A percentile compares a stretch with the other conserved stretches of the same genome.
These are phyloP conservation scores for Holocentrus rufus DNA, from an alignment of 2,797 vertebrate species.

Conservation along the genomic window DNA sequence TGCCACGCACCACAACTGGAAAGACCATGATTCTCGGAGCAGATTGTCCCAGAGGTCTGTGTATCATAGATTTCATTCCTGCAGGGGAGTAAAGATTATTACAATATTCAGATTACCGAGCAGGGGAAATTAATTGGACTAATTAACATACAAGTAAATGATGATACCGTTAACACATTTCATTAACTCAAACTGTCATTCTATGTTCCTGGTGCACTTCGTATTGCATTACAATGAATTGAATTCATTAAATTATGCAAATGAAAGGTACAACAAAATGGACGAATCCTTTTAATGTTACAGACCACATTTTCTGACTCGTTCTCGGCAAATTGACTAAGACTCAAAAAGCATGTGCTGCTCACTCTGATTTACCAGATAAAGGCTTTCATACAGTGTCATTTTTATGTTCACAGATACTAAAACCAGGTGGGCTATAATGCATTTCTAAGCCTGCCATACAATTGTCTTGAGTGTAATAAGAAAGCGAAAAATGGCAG, in stretches of 20 bases:
- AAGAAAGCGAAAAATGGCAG: slow-evolving; percentile 43
- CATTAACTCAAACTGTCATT: slow-evolving; percentile 91
- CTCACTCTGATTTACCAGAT: slow-evolving; percentile 71
- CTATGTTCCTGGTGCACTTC: slow-evolving; percentile 83
- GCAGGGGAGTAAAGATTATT: slow-evolving; percentile 85
- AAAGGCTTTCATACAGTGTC: slow-evolving; percentile 67
- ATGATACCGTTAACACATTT: slow-evolving; percentile 91
- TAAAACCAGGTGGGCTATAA: slow-evolving; percentile 53
- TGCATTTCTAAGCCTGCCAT: slow-evolving; percentile 29
- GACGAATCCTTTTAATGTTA: slow-evolving; percentile 71
- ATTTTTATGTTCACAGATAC: slow-evolving; percentile 65
- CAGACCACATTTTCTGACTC: slow-evolving; percentile 60
- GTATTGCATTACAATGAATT: slow-evolving; percentile 88
- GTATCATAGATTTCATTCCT: slow-evolving; percentile 79
- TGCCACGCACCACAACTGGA: slow-evolving; percentile 37
- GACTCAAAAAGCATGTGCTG: slow-evolving; percentile 72
- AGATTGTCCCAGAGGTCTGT: slow-evolving; percentile 77
- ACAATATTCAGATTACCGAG: slow-evolving; percentile 88
- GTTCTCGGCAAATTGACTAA: slow-evolving; percentile 65
- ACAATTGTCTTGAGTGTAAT: slow-evolving; percentile 17
- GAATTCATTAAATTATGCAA: slow-evolving; percentile 90
- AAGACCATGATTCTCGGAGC: slow-evolving; percentile 60
- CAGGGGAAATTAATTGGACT: slow-evolving; percentile 88
- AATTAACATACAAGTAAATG: slow-evolving; percentile 91
- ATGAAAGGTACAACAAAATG: slow-evolving; percentile 81